phyloP scores from a whole-genome alignment of 64 coral and sea anemone species.

The Pocillopora verrucosa region DNA sequence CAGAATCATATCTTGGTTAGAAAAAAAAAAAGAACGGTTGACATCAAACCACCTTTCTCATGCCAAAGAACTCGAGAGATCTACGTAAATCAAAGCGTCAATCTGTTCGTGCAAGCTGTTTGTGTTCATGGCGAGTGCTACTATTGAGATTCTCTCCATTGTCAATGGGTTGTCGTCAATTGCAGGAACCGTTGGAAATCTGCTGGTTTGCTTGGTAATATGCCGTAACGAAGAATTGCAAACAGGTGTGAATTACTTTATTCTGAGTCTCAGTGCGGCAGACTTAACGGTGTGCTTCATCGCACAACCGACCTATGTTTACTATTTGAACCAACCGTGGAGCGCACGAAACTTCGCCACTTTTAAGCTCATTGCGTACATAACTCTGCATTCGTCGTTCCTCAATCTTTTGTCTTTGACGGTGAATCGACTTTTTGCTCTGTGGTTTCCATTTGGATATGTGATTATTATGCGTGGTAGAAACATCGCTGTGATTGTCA shows the following conservation, averaged over 20 bases:
- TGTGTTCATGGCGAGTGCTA: neutral
- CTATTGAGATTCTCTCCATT: slow-evolving; percentile 1
- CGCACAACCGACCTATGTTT: slow-evolving; percentile 88
- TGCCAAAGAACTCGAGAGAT: neutral
- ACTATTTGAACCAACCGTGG: slow-evolving; percentile 60
- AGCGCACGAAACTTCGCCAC: slow-evolving; percentile 15
- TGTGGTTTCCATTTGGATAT: slow-evolving; percentile 24
- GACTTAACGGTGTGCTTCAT: slow-evolving; percentile 83
- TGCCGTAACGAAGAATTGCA: slow-evolving; percentile 64
- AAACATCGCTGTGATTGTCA: neutral
- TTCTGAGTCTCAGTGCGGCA: slow-evolving; percentile 78
- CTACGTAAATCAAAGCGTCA: neutral
- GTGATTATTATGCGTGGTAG: slow-evolving; percentile 1
- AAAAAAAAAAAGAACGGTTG: neutral
- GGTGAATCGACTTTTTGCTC: slow-evolving; percentile 30
- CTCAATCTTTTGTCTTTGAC: slow-evolving; percentile 31
- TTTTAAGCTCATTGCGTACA: slow-evolving; percentile 79
- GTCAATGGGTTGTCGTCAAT: slow-evolving; percentile 78
- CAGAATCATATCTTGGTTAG: neutral
- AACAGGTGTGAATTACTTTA: slow-evolving; percentile 81
- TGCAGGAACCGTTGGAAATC: slow-evolving; percentile 83
- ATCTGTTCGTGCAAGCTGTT: neutral
- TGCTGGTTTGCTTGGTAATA: slow-evolving; percentile 82
- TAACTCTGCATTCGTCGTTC: slow-evolving; percentile 34
- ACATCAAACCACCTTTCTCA: neutral